Percentiles rank a stretch among this genome's conserved stretches.
phyloP scores from a whole-genome alignment of 2,888 invertebrate genomes.

The Cyaniris semiargus region DNA sequence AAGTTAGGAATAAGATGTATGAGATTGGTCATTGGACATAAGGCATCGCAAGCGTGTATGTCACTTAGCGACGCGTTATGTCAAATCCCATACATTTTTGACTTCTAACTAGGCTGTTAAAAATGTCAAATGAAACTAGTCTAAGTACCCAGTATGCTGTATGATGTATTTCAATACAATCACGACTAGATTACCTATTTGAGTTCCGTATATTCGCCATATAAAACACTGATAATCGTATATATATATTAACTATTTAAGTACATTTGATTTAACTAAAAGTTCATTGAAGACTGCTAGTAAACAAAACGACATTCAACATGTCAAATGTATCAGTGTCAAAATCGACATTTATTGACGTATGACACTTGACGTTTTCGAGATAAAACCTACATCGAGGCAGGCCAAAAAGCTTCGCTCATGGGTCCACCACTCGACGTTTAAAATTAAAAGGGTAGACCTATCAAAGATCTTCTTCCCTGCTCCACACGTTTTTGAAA shows the following conservation, averaged over 20 bases:
- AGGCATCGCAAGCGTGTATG: too few species aligned
- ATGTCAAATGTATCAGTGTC: neutral
- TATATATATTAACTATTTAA: slow-evolving; percentile 14
- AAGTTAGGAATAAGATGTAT: neutral
- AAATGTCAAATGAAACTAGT: neutral
- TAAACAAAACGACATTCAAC: neutral
- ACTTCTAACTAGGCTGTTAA: neutral
- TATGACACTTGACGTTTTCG: neutral
- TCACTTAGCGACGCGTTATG: neutral
- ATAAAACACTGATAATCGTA: slow-evolving; percentile 1
- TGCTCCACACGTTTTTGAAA: neutral
- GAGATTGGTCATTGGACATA: too few species aligned
- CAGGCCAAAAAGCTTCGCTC: neutral
- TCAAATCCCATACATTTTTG: neutral
- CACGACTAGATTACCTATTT: slow-evolving; percentile 3
- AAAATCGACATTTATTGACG: neutral
- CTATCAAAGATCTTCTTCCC: neutral
- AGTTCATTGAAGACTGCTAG: neutral
- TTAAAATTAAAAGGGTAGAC: too few species aligned
- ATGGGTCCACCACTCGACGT: neutral
- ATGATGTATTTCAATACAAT: neutral
- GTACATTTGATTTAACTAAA: slow-evolving; percentile 13
- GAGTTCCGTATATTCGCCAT: neutral
- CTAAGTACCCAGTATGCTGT: neutral
- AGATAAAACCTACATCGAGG: neutral